phyloP scores from a whole-genome alignment of 2,113 vertebrate species.

The Petaurus breviceps region DNA sequence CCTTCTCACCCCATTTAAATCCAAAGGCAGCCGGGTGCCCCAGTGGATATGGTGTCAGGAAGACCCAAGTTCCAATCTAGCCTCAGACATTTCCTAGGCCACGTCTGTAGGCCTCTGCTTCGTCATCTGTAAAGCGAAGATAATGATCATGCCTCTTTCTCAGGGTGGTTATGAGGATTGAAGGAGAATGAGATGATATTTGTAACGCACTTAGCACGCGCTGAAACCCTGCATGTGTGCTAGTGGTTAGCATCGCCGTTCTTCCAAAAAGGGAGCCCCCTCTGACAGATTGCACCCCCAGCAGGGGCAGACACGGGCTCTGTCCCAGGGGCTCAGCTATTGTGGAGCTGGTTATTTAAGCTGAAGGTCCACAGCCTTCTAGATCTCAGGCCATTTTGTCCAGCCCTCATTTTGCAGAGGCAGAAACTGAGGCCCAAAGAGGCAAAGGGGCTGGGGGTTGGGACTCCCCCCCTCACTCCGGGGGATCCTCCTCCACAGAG shows the following conservation, averaged over 20 bases:
- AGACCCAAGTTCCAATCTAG: not conserved
- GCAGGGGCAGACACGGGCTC: not conserved
- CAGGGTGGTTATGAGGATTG: not conserved
- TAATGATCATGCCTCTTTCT: not conserved
- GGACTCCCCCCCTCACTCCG: no score
- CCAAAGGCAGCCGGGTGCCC: not conserved
- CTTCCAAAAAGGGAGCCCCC: no score
- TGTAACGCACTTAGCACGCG: accelerated
- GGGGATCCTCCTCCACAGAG: no score
- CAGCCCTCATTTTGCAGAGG: no score
- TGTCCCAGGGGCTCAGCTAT: not conserved
- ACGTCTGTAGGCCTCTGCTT: not conserved
- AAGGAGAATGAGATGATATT: not conserved
- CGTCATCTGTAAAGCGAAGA: not conserved
- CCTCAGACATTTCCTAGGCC: not conserved
- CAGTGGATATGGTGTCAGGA: not conserved
- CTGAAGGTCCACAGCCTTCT: no score
- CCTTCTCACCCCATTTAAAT: not conserved
- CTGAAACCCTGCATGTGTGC: not conserved
- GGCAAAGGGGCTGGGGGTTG: no score
- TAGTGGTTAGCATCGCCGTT: no score
- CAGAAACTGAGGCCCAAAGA: no score
- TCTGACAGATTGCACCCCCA: not conserved
- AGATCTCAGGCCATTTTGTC: no score
- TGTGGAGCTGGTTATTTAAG: no score